phyloP scores from a whole-genome alignment of 2,888 invertebrate species.

The Clivina fossor region DNA sequence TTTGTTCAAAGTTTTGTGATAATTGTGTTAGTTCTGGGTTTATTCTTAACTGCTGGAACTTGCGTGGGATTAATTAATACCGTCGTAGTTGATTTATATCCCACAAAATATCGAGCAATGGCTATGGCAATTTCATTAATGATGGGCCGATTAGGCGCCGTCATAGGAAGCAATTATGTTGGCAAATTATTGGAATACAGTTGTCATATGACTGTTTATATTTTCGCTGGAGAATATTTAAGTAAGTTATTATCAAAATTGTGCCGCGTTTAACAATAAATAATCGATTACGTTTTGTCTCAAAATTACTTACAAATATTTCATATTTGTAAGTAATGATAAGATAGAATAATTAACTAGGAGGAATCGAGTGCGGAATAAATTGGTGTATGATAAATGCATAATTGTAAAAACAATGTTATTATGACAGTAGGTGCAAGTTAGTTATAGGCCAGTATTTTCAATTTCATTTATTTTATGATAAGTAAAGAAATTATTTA shows the following conservation, averaged over 20 bases:
- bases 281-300: no score
- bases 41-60: constrained; percentile 49
- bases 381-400: no score
- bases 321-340: no score
- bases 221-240: constrained; percentile 48
- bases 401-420: no score
- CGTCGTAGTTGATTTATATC: constrained; percentile 51
- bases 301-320: no score
- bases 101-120: constrained; percentile 55
- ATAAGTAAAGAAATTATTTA: no score
- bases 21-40: constrained; percentile 46
- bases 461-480: no score
- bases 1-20: constrained; percentile 41
- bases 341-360: no score
- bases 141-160: constrained; percentile 57
- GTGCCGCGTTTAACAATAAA: background rate
- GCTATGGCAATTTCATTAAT: constrained; percentile 57
- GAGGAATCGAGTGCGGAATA: no score
- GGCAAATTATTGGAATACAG: constrained; percentile 53
- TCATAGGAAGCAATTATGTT: constrained; percentile 54
- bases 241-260: no score
- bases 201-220: constrained; percentile 54
- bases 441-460: no score
- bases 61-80: constrained; percentile 50
- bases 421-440: no score